Conservation (phyloP, 2,888 invertebrate genomes). For the Tryphoninae sp. region DNA sequence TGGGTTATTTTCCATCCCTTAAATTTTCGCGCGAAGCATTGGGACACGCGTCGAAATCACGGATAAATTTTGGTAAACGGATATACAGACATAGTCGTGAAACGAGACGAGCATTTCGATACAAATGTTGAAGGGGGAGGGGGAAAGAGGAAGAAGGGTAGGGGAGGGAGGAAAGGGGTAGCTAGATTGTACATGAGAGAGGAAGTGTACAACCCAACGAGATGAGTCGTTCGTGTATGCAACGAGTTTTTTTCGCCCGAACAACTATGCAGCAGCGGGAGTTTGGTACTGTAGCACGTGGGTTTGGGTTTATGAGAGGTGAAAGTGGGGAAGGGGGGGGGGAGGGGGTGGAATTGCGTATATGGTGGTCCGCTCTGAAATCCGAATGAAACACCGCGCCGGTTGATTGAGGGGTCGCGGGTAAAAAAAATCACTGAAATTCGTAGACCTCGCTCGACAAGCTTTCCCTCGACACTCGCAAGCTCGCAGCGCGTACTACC, state of each 20-base stretch:
- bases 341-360: not conserved
- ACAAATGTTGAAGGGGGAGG: too few relatives aligned
- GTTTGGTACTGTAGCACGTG: not conserved
- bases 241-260: conserved; percentile 38
- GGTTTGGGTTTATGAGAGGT: not conserved
- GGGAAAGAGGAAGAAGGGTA: too few relatives aligned
- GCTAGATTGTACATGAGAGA: conserved; percentile 27
- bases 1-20: not conserved
- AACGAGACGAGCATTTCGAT: not conserved
- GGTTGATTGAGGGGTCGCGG: conserved; percentile 56
- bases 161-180: not conserved
- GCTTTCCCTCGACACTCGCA: conserved; percentile 9
- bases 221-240: conserved; percentile 50
- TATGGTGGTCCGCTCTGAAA: conserved; percentile 31
- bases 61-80: conserved; percentile 30
- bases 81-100: conserved; percentile 4
- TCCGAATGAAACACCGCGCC: conserved; percentile 56
- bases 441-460: conserved; percentile 47
- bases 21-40: conserved; percentile 6
- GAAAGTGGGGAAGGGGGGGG: not conserved
- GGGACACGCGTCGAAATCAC: not conserved
- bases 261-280: conserved; percentile 26
- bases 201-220: conserved; percentile 35
- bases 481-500: not conserved
- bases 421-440: conserved; percentile 60